phyloP scores from a whole-genome alignment of 2,888 invertebrate species.

The Reticulitermes lucifugus region DNA sequence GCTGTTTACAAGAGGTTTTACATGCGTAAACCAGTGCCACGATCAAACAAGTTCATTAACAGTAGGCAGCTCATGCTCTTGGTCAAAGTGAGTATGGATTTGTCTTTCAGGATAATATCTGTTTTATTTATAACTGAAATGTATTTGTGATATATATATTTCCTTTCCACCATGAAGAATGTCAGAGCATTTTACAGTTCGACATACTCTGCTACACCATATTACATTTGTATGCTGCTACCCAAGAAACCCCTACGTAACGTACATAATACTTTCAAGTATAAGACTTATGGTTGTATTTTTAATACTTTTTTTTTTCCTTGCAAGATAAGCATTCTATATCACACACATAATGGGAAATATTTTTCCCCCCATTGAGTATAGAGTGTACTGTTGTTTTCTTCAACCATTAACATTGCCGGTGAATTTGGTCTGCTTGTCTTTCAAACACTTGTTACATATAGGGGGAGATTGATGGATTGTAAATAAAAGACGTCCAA shows the following conservation, averaged over 20 bases:
- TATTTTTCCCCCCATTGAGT: not conserved
- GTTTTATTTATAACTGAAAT: not conserved
- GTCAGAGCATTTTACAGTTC: not conserved
- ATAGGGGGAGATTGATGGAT: not conserved
- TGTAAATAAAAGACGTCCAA: slow-evolving; percentile 13
- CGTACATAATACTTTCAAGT: not conserved
- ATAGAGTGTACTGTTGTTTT: not conserved
- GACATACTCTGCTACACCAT: not conserved
- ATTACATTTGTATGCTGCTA: not conserved
- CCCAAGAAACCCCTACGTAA: not conserved
- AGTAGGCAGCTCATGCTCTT: not conserved
- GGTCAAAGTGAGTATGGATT: not conserved
- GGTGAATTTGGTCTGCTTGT: not conserved
- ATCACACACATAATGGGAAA: too few relatives aligned
- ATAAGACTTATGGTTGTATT: not conserved
- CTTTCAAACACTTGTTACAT: not conserved
- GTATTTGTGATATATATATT: slow-evolving; percentile 7
- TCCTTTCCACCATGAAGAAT: not conserved
- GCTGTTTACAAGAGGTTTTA: not conserved
- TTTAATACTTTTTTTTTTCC: not conserved
- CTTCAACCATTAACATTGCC: not conserved
- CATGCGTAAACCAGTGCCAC: not conserved
- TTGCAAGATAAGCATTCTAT: not conserved
- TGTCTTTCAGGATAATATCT: not conserved
- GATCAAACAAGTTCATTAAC: not conserved